Evolutionary conservation across 2,113 vertebrate species (phyloP), one percentile per base, ranked within the genome.

Genomic region (Petroica traversi): DNA sequence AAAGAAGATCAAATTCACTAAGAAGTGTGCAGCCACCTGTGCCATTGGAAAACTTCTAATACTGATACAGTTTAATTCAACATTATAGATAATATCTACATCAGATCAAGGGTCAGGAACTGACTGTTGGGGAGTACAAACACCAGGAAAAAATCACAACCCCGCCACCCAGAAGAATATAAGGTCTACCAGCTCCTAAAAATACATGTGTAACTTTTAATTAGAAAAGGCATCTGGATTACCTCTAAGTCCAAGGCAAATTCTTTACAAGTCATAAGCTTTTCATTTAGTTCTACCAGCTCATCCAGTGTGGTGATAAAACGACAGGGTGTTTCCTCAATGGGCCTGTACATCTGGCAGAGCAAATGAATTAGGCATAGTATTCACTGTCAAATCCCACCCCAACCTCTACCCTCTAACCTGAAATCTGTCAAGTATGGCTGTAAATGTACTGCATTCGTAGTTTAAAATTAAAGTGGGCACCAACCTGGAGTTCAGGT

Each of bases 231-330:
- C 23, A 81, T 33, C 8, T 7, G 61, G 76, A 57, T 62, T 97
- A 99, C 99, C 99, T 99, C 99, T 38, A 99, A 98, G 91, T 99
- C 99, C 80, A 99, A 97, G 3, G 99, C 99, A 96, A 99, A 99
- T 83, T 99, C 99, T 36, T 98, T 95, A 43, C 97, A 97, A n/a
- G 88, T 96, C 86, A 97, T 97, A 19, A 99, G 98, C 87, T 99
- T 99, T 88, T 99, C 99, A 18, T 99, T 99, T 54, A 99, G 95
- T 48, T 98, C 98, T 66, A 99, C 99, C 48, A 99, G 97, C 41
- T 98, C 98, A 33, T 99, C 99, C 97, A 99, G 94, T 3, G 98
- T 98, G 49, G 98, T 97, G 28, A 99, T 90, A 36, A 99, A 99
- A 43, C 97, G 98, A 91, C 97, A 99, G 33, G 97, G 98, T 4